phyloP scores from a whole-genome alignment of 2,888 invertebrate species.

The Callinectes sapidus region DNA sequence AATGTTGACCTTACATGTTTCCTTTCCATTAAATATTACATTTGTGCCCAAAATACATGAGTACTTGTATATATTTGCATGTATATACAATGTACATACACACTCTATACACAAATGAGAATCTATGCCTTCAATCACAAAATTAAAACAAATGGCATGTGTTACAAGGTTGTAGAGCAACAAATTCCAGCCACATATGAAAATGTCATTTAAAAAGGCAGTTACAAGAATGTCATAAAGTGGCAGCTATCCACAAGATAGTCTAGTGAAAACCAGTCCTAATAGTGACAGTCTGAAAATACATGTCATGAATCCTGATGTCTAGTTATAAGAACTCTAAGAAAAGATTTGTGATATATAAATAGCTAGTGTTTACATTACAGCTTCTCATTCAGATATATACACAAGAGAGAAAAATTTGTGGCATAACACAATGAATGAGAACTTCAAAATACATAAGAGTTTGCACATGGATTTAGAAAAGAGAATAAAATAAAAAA shows the following conservation, averaged over 20 bases:
- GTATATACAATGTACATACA: conserved; percentile 66
- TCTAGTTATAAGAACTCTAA: conserved; percentile 9
- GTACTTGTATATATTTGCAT: conserved; percentile 61
- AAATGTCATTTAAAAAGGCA: conserved; percentile 34
- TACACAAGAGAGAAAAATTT: neutral
- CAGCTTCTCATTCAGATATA: neutral
- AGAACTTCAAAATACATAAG: neutral
- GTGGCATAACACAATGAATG: neutral
- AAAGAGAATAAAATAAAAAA: neutral
- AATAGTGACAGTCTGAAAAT: conserved; percentile 14
- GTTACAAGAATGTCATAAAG: conserved; percentile 32
- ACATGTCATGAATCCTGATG: conserved; percentile 28
- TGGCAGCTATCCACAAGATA: conserved; percentile 7
- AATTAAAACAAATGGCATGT: conserved; percentile 56
- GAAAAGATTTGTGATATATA: conserved; percentile 30
- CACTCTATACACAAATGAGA: conserved; percentile 67
- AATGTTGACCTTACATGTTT: conserved; percentile 65
- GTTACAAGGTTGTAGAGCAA: conserved; percentile 55
- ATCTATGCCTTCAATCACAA: conserved; percentile 61
- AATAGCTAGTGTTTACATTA: conserved; percentile 7
- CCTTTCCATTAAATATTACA: conserved; percentile 64
- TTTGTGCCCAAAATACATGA: conserved; percentile 69
- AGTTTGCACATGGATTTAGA: neutral
- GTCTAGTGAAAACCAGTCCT: conserved; percentile 29
- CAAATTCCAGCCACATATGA: conserved; percentile 30